Evolutionary conservation across 1,140 invertebrate genomes (phyloP).

Genomic region (Argopecten irradians): DNA sequence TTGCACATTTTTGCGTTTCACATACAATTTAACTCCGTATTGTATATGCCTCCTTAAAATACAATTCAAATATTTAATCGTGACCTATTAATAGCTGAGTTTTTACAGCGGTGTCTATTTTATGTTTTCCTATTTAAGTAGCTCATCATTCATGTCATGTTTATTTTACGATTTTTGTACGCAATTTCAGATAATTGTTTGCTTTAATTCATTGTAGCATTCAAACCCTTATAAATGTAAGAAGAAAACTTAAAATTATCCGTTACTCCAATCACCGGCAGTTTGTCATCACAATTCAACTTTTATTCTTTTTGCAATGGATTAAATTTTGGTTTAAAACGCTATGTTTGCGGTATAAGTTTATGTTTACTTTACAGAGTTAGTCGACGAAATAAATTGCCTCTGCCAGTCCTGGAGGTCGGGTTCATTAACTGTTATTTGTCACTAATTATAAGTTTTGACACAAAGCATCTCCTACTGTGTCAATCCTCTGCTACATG

Average conservation of each 20-base stretch:
- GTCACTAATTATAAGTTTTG: neutral
- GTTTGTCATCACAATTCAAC: neutral
- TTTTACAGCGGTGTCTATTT: neutral
- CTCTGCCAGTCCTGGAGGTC: neutral
- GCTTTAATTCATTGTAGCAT: neutral
- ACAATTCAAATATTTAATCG: neutral
- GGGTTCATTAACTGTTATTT: slow-evolving; percentile 2
- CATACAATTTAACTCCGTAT: no score
- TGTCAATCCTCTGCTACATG: neutral
- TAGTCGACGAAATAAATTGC: neutral
- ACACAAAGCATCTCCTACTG: neutral
- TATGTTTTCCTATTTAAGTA: neutral
- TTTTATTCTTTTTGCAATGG: neutral
- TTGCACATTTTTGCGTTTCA: no score
- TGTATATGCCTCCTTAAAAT: no score
- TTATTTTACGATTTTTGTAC: neutral
- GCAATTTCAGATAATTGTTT: neutral
- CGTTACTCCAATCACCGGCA: neutral
- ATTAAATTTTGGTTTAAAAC: neutral
- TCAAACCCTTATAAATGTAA: neutral
- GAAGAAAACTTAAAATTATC: neutral
- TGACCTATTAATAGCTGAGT: neutral
- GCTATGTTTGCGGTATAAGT: neutral
- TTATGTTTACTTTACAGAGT: neutral
- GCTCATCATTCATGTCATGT: neutral